Conservation (phyloP, 2,113 vertebrate species). For the Campylomormyrus tamandua region DNA sequence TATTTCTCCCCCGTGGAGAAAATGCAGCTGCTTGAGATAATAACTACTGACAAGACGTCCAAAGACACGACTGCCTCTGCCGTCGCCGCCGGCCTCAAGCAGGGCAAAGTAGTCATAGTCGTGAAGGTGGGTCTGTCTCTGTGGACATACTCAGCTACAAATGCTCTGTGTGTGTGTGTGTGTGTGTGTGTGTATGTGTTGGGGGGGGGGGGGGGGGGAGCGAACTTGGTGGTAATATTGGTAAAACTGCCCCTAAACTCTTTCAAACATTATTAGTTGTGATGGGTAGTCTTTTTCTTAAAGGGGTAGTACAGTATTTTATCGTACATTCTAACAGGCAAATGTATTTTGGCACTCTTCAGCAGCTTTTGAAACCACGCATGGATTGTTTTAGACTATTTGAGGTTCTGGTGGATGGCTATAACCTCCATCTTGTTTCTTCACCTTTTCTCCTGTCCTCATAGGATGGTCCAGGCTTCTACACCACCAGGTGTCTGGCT, state of each 20-base stretch:
- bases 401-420: neutral
- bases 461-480: slow-evolving; percentile 94
- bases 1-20: slow-evolving; percentile 97
- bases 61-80: slow-evolving; percentile 80
- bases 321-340: neutral
- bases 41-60: slow-evolving; percentile 85
- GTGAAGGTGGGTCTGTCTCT: slow-evolving; percentile 70
- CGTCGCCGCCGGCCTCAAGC: slow-evolving; percentile 82
- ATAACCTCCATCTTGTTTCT: neutral
- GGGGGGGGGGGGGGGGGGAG: too few relatives aligned
- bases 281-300: neutral
- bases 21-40: slow-evolving; percentile 96
- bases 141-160: neutral
- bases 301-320: neutral
- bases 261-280: neutral
- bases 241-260: neutral
- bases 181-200: too few relatives aligned
- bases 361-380: neutral
- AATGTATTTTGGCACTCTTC: neutral
- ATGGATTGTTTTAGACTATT: neutral
- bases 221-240: neutral
- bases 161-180: neutral
- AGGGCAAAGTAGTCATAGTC: slow-evolving; percentile 93
- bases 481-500: slow-evolving; percentile 86
- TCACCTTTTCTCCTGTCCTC: slow-evolving; percentile 1